Base-by-base conservation (phyloP, 2,888 invertebrate genomes). In the Cremastinae sp. region DNA sequence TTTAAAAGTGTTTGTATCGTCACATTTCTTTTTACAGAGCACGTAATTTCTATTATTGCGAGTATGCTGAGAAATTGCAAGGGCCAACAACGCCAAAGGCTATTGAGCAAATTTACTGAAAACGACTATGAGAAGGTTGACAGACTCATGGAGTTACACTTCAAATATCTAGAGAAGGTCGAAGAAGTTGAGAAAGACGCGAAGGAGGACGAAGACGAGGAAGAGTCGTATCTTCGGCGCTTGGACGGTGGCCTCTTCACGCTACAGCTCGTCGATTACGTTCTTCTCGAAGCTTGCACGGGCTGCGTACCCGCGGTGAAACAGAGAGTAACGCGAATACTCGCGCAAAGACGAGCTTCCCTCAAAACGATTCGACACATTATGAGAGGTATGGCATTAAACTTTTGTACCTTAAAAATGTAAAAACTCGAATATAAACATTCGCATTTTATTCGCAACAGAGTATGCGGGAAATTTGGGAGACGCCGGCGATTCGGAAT, bases 121-220 rank as follows among this genome's bases (percentile, higher is more conserved):
- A 98, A 98, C 86, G 99, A 99, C 89, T 96, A 97, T 84, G 99
- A 99, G 90, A 99, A 99, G 91, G 97, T 99, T 0, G 99, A 99
- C 90, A 91, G 99, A 76, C 91, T 99, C 49, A 92, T 99, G 88
- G 99, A 99, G 90, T 91, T 99, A 78, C 98, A 99, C 91, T 97
- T 99, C 87, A 98, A 98, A 88, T 99, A 98, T 90, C 92, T 97
- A 89, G 97, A 97, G 84, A 97, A 97, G 91, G 97, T 98, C 0
- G 95, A 97, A 84, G 91, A 93, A 58, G 93, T 96, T 0, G 97
- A 90, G 74, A 88, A 83, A 62, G 84, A 98, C 89, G 93, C 93
- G 16, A 93, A 93, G 83, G 95, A 96, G 80, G 94, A 94, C 9
- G 92, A 95, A 72, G 94, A 94, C 80, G 95, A 96, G 81, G 97